phyloP scores from a whole-genome alignment of 1,140 invertebrate genomes.

The Phymastichus coffea region DNA sequence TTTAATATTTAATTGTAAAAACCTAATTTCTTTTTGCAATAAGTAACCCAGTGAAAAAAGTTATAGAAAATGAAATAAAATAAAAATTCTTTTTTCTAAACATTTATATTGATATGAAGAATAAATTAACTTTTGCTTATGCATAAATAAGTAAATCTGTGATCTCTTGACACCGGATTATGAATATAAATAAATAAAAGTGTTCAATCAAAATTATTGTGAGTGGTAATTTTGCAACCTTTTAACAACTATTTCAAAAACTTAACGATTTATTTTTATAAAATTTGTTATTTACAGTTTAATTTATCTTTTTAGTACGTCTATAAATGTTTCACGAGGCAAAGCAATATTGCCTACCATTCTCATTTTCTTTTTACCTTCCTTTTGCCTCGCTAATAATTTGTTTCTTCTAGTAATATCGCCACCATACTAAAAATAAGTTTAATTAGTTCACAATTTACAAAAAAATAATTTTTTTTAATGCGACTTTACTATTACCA shows the following conservation, averaged over 20 bases:
- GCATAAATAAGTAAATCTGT: slow-evolving; percentile 21
- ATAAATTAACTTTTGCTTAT: slow-evolving; percentile 7
- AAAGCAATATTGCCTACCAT: slow-evolving; percentile 88
- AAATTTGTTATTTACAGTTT: not conserved
- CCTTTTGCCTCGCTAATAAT: slow-evolving; percentile 82
- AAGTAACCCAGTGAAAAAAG: too few relatives aligned
- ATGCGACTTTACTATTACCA: slow-evolving; percentile 62
- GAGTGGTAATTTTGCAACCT: too few relatives aligned
- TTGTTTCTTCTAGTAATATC: slow-evolving; percentile 90
- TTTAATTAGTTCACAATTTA: not conserved
- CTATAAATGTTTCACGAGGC: slow-evolving; percentile 91
- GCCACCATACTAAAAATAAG: slow-evolving; percentile 78
- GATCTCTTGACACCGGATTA: slow-evolving; percentile 24
- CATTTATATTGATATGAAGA: slow-evolving; percentile 9
- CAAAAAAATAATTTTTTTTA: slow-evolving; percentile 5
- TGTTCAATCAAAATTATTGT: slow-evolving; percentile 11
- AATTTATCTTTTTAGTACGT: slow-evolving; percentile 79
- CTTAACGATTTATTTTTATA: not conserved
- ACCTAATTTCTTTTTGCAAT: slow-evolving; percentile 8
- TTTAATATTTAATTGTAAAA: slow-evolving; percentile 21
- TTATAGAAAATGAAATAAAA: not conserved
- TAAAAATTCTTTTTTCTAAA: slow-evolving; percentile 2
- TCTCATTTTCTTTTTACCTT: slow-evolving; percentile 92
- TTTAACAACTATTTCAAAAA: not conserved
- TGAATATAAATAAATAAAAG: slow-evolving; percentile 23